These are phyloP conservation scores for Xyliphius kryptos DNA, from an alignment of 2,113 vertebrate species.

Conservation along the genomic window DNA sequence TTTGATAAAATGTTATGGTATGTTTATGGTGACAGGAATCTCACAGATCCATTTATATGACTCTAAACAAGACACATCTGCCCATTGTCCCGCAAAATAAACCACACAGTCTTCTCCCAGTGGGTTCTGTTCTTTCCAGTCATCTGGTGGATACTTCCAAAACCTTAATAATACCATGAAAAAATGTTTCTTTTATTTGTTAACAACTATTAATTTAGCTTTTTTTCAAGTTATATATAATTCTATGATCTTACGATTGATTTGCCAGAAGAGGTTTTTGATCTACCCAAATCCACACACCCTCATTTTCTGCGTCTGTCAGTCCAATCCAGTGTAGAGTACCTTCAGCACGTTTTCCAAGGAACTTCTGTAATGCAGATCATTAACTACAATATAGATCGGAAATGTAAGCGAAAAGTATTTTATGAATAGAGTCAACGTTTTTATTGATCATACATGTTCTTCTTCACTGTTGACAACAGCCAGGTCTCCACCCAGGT, in stretches of 20 bases:
- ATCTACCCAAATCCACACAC: slow-evolving; percentile 28
- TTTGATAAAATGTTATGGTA: no score
- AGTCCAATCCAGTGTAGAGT: slow-evolving; percentile 30
- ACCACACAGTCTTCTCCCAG: slow-evolving; percentile 31
- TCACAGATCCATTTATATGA: slow-evolving; percentile 25
- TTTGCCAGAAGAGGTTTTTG: slow-evolving; percentile 8
- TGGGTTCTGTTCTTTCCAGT: neutral
- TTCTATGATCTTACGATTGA: slow-evolving; percentile 9
- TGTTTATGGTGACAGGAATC: neutral
- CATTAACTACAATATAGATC: no score
- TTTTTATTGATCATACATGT: slow-evolving; percentile 11
- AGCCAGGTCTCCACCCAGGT: slow-evolving; percentile 28
- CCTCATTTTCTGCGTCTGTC: slow-evolving; percentile 6
- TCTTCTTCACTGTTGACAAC: slow-evolving; percentile 26
- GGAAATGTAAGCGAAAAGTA: no score
- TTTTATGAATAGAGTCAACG: neutral
- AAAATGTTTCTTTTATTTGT: neutral
- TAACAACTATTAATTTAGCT: no score
- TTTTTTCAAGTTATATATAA: neutral
- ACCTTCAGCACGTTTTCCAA: neutral
- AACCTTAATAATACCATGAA: slow-evolving; percentile 1
- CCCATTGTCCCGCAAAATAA: slow-evolving; percentile 9
- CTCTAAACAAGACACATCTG: slow-evolving; percentile 15
- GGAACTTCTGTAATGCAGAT: slow-evolving; percentile 13
- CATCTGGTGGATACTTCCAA: slow-evolving; percentile 1